Evolutionary conservation across 2,797 vertebrate genomes (phyloP).

Genomic region (Platyrinchus mystaceus): DNA sequence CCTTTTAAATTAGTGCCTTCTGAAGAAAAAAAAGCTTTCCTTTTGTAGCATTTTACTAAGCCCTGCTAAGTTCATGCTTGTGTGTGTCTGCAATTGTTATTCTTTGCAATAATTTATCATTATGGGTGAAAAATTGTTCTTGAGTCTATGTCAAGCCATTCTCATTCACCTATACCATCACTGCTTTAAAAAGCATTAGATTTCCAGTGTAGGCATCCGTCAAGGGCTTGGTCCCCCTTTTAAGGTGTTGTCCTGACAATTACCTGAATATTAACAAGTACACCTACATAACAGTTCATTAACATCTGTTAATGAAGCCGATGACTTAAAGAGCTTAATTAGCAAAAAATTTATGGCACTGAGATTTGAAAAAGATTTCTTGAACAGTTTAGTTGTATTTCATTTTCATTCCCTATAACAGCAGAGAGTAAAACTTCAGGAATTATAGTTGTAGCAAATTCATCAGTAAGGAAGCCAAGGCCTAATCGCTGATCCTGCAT

Average conservation of each 20-base stretch:
- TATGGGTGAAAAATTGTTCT: not conserved
- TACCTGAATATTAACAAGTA: not conserved
- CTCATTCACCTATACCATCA: not conserved
- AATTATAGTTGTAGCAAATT: not conserved
- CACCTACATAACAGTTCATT: not conserved
- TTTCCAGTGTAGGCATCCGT: not conserved
- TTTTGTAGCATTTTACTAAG: not conserved
- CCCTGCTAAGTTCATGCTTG: not conserved
- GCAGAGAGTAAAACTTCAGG: not conserved
- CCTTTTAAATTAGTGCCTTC: not conserved
- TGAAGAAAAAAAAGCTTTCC: not conserved
- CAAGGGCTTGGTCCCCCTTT: not conserved
- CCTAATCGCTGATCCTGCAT: not conserved
- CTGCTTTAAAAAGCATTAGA: not conserved
- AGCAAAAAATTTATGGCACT: not conserved
- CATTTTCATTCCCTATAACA: not conserved
- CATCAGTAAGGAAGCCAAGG: not conserved
- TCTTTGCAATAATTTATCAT: not conserved
- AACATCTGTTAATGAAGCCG: not conserved
- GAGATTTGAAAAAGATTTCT: not conserved
- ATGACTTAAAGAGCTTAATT: not conserved
- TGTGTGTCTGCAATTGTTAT: not conserved
- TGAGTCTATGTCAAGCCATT: not conserved
- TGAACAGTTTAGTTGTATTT: not conserved
- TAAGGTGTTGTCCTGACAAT: not conserved